A percentile compares a stretch with the other conserved stretches of the same genome.
phyloP scores from a whole-genome alignment of 2,888 invertebrate species.

The Brachynemurus nebulosus region DNA sequence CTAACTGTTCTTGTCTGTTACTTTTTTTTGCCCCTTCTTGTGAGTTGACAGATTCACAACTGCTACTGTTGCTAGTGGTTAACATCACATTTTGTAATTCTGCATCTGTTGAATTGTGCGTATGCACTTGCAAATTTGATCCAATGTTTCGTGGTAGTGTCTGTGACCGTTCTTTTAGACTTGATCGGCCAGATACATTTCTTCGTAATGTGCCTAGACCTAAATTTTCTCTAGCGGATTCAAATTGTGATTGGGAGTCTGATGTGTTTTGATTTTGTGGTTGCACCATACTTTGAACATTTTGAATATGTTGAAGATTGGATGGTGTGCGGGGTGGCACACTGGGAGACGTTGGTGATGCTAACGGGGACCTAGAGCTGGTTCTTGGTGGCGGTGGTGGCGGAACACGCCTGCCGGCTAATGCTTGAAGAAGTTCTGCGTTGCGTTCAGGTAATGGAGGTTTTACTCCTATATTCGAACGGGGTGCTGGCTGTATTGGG shows the following conservation, averaged over 20 bases:
- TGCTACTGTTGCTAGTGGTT: slow-evolving; percentile 51
- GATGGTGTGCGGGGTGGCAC: slow-evolving; percentile 37
- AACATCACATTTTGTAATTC: slow-evolving; percentile 28
- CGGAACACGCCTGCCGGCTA: slow-evolving; percentile 60
- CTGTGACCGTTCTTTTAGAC: slow-evolving; percentile 25
- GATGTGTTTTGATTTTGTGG: slow-evolving; percentile 21
- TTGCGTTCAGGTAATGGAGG: slow-evolving; percentile 75
- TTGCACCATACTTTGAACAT: slow-evolving; percentile 29
- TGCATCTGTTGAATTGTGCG: slow-evolving; percentile 18
- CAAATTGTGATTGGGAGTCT: slow-evolving; percentile 28
- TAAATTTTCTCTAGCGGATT: slow-evolving; percentile 31
- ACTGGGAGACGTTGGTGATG: slow-evolving; percentile 66
- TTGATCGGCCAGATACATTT: slow-evolving; percentile 20
- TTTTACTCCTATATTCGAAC: slow-evolving; percentile 42
- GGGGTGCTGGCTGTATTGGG: slow-evolving; percentile 32
- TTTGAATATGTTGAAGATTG: slow-evolving; percentile 30
- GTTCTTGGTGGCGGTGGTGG: slow-evolving; percentile 90
- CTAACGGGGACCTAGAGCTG: slow-evolving; percentile 74
- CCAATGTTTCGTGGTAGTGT: slow-evolving; percentile 32
- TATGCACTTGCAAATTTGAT: slow-evolving; percentile 27
- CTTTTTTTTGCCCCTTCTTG: slow-evolving; percentile 48
- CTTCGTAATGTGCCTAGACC: slow-evolving; percentile 32
- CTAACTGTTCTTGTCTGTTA: slow-evolving; percentile 58
- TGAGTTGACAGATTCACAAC: slow-evolving; percentile 62
- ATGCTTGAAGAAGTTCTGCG: slow-evolving; percentile 58